A percentile compares a stretch with the other conserved stretches of the same genome.
These are phyloP conservation scores for Callyntrura sp. DNA, from an alignment of 2,888 invertebrate genomes.

Conservation along the genomic window DNA sequence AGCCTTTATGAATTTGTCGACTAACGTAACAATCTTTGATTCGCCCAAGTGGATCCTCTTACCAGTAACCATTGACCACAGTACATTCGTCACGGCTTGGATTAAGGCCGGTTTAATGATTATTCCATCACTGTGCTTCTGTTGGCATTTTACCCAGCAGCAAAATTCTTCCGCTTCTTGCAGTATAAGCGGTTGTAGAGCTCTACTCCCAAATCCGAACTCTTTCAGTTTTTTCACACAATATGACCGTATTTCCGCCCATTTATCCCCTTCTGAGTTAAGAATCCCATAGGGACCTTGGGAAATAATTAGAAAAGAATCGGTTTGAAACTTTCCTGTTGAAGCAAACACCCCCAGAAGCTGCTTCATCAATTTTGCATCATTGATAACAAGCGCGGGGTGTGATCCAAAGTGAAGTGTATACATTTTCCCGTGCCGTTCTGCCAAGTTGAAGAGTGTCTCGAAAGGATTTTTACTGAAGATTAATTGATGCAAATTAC, in stretches of 20 bases:
- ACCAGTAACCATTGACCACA: not conserved
- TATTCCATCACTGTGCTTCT: too few relatives aligned
- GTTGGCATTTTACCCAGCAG: not conserved
- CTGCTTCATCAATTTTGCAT: not conserved
- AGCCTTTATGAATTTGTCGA: too few relatives aligned
- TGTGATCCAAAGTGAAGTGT: too few relatives aligned
- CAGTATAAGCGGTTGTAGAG: not conserved
- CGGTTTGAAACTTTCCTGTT: conserved; percentile 40
- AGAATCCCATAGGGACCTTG: conserved; percentile 26
- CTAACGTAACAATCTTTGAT: too few relatives aligned
- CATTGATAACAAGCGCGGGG: not conserved
- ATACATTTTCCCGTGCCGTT: too few relatives aligned
- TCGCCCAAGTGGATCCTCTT: not conserved
- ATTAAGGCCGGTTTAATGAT: not conserved
- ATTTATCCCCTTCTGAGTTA: conserved; percentile 19
- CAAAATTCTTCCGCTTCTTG: not conserved
- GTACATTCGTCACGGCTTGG: not conserved
- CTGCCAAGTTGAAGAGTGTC: too few relatives aligned
- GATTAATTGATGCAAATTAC: too few relatives aligned
- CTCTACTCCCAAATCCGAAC: not conserved
- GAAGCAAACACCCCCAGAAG: not conserved
- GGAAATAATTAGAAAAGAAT: not conserved
- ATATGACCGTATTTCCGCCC: conserved; percentile 5
- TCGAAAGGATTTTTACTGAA: too few relatives aligned
- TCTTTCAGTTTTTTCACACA: not conserved